phyloP scores from a whole-genome alignment of 2,113 vertebrate genomes.

The Neotoma lepida region DNA sequence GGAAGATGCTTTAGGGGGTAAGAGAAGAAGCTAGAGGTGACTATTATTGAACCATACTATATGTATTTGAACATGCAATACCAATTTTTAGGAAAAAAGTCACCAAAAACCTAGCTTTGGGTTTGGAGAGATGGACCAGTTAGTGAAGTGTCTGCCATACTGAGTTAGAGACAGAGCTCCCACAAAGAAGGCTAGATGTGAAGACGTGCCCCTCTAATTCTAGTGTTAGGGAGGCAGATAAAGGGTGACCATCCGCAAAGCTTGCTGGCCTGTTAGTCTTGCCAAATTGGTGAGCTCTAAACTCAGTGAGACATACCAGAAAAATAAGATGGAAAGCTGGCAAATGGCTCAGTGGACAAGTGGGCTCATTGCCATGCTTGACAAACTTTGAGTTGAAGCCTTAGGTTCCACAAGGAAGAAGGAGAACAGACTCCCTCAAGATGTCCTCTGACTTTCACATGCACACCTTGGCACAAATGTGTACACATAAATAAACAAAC shows the following conservation, averaged over 20 bases:
- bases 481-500: not conserved
- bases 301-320: not conserved
- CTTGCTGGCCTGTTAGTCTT: not conserved
- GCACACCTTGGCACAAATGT: not conserved
- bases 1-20: not conserved
- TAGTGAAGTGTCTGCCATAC: not conserved
- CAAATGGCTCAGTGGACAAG: not conserved
- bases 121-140: not conserved
- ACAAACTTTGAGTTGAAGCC: not conserved
- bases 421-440: not conserved
- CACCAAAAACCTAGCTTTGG: conserved; percentile 1
- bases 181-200: not conserved
- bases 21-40: not conserved
- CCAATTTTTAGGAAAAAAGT: conserved; percentile 3
- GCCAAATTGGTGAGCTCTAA: not conserved
- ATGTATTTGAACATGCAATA: no score
- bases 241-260: no score
- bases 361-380: not conserved
- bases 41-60: not conserved
- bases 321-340: not conserved
- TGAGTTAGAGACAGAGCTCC: not conserved
- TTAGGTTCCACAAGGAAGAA: not conserved
- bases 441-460: not conserved
- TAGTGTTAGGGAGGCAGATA: not conserved
- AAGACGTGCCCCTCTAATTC: not conserved